Evolutionary conservation across 2,113 vertebrate species (phyloP).

Genomic region (Cisticola juncidis): DNA sequence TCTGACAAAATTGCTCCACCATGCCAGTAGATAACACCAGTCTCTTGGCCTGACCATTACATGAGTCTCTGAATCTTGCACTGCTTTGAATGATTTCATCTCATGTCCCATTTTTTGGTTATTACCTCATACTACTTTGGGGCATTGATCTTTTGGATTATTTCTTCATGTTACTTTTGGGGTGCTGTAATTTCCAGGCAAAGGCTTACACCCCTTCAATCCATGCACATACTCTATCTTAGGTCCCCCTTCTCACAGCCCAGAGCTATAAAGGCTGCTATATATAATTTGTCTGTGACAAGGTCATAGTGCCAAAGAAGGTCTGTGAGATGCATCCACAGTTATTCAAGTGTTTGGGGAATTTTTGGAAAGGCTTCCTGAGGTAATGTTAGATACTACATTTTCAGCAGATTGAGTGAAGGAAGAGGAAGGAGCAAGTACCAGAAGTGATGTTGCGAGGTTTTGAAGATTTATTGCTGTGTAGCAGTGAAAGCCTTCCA

Average conservation of each 20-base stretch:
- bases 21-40: background rate
- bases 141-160: background rate
- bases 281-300: background rate
- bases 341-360: background rate
- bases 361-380: background rate
- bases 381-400: background rate
- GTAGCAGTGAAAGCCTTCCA: background rate
- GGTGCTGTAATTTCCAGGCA: background rate
- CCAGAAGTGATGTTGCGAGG: background rate
- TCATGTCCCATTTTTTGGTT: background rate
- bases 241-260: background rate
- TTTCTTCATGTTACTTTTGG: background rate
- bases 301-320: background rate
- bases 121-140: background rate
- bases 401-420: background rate
- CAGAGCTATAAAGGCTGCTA: background rate
- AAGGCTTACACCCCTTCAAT: background rate
- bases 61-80: background rate
- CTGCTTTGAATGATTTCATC: background rate
- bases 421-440: background rate
- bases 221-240: background rate
- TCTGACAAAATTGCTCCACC: background rate
- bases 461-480: background rate
- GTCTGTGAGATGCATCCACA: background rate
- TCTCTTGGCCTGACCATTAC: background rate